Conservation (phyloP, 2,888 invertebrate genomes). For the Criorhina ranunculi region DNA sequence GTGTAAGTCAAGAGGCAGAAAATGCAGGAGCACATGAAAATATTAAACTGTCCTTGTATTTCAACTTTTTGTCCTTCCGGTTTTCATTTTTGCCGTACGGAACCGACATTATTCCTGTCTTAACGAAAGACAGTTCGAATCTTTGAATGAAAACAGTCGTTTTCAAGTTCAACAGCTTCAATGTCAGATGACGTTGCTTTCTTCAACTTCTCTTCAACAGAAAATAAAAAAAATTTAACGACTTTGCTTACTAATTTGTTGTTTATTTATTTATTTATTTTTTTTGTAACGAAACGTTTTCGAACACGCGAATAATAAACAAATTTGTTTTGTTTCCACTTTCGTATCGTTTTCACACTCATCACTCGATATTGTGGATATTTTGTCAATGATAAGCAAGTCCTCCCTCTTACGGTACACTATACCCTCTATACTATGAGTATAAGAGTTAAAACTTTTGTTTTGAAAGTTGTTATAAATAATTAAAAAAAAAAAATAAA, state of each 20-base stretch:
- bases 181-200: slow-evolving; percentile 2
- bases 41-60: too few relatives aligned
- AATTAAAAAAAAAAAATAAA: too few relatives aligned
- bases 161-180: slow-evolving; percentile 6
- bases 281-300: slow-evolving; percentile 4
- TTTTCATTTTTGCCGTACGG: too few relatives aligned
- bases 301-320: not conserved
- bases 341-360: not conserved
- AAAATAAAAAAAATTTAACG: not conserved
- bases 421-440: not conserved
- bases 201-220: not conserved
- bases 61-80: too few relatives aligned
- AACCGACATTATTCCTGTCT: too few relatives aligned
- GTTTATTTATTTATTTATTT: slow-evolving; percentile 27
- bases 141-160: not conserved
- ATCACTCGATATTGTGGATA: not conserved
- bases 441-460: slow-evolving; percentile 1
- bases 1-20: too few relatives aligned
- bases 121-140: not conserved
- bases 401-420: not conserved
- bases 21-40: too few relatives aligned
- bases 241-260: slow-evolving; percentile 11
- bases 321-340: slow-evolving; percentile 4
- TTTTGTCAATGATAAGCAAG: not conserved
- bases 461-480: not conserved